Percentiles rank a stretch among this genome's conserved stretches.
phyloP scores from a whole-genome alignment of 2,113 vertebrate genomes.

The Dolichallabes microphthalmus region DNA sequence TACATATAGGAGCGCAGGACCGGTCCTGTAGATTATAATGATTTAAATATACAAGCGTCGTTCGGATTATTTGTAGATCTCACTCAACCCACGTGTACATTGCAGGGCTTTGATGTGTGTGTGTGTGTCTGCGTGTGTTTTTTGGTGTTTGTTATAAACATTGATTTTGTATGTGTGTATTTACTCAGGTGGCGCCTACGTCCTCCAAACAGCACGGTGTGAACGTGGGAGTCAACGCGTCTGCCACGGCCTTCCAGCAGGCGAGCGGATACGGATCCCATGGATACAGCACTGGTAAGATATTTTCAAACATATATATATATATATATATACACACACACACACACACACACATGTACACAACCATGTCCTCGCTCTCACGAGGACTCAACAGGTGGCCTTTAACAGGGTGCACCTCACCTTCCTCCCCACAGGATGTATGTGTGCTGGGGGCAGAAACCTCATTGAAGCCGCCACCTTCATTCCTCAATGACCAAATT shows the following conservation, averaged over 20 bases:
- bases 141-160: background rate
- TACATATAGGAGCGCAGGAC: background rate
- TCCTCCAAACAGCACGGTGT: slow-evolving; percentile 98
- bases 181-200: slow-evolving; percentile 88
- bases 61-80: background rate
- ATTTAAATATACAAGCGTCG: background rate
- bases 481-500: background rate
- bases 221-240: slow-evolving; percentile 95
- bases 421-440: background rate
- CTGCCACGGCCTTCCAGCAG: slow-evolving; percentile 93
- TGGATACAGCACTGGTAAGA: slow-evolving; percentile 90
- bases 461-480: background rate
- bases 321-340: no score
- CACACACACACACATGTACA: no score
- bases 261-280: slow-evolving; percentile 94
- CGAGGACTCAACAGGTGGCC: no score
- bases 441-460: background rate
- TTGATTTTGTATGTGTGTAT: background rate
- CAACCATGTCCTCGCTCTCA: no score
- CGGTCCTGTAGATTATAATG: background rate
- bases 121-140: background rate
- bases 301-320: no score
- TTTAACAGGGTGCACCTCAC: no score
- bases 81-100: background rate
- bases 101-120: background rate